These are phyloP conservation scores for Brachionus plicatilis DNA, from an alignment of 1,140 invertebrate species.

Conservation along the genomic window DNA sequence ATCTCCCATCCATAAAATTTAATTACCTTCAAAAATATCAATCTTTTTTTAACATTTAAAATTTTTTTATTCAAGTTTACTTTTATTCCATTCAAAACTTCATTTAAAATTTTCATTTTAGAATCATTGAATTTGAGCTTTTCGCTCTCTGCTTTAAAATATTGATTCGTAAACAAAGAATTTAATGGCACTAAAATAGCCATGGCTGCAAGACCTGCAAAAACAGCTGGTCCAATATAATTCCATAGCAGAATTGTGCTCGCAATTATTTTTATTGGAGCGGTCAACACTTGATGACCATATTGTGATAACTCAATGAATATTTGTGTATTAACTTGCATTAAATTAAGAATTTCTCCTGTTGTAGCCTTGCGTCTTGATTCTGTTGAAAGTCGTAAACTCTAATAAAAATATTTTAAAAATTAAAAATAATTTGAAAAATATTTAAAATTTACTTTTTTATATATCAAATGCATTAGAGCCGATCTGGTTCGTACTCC, in stretches of 20 bases:
- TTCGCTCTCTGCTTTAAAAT: constrained; percentile 57
- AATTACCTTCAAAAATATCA: constrained; percentile 42
- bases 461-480: constrained; percentile 84
- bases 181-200: constrained; percentile 64
- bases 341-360: constrained; percentile 63
- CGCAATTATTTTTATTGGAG: constrained; percentile 79
- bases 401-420: not conserved
- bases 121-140: constrained; percentile 61
- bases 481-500: constrained; percentile 84
- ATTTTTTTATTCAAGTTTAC: constrained; percentile 29
- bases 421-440: not conserved
- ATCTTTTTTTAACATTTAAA: too few species aligned
- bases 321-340: constrained; percentile 60
- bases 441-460: constrained; percentile 62
- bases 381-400: constrained; percentile 42
- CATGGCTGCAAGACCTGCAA: constrained; percentile 57
- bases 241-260: constrained; percentile 84
- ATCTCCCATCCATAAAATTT: constrained; percentile 55
- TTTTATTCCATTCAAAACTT: constrained; percentile 58
- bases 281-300: constrained; percentile 92
- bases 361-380: constrained; percentile 56
- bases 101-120: constrained; percentile 57
- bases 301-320: constrained; percentile 62
- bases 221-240: constrained; percentile 58
- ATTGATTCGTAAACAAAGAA: constrained; percentile 75